Percentiles rank a stretch among this genome's conserved stretches.
These are phyloP conservation scores for Thamnaconus septentrionalis DNA, from an alignment of 2,113 vertebrate species.

Conservation along the genomic window DNA sequence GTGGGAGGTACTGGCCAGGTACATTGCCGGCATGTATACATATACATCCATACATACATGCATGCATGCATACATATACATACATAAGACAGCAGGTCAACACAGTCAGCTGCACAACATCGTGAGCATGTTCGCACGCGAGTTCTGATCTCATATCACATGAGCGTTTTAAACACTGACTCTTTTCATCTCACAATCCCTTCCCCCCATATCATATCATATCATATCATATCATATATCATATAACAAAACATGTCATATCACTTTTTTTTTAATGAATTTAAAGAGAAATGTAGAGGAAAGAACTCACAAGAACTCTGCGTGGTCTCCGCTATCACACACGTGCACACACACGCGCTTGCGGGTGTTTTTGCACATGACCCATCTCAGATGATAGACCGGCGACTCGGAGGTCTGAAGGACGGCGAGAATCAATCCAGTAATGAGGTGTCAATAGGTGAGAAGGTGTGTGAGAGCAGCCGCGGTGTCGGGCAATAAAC, in stretches of 20 bases:
- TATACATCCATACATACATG: too few relatives aligned
- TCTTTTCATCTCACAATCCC: conserved; percentile 15
- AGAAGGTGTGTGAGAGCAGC: conserved; percentile 24
- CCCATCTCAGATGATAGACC: conserved; percentile 40
- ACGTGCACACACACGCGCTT: neutral
- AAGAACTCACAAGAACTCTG: neutral
- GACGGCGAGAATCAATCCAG: conserved; percentile 46
- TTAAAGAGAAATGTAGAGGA: conserved; percentile 13
- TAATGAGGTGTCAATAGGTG: conserved; percentile 41
- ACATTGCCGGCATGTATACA: too few relatives aligned
- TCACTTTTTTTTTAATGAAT: neutral
- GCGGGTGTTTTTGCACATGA: conserved; percentile 32
- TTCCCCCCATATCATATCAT: neutral
- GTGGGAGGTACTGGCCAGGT: too few relatives aligned
- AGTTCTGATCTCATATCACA: conserved; percentile 10
- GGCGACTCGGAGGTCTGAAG: conserved; percentile 27
- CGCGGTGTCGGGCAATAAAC: conserved; percentile 19
- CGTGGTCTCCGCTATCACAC: too few relatives aligned
- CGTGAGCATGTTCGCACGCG: neutral
- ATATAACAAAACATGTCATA: neutral
- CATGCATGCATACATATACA: too few relatives aligned
- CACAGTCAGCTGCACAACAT: neutral
- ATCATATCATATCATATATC: conserved; percentile 4
- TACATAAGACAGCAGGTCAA: too few relatives aligned
- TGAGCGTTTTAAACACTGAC: conserved; percentile 14